A percentile compares a stretch with the other conserved stretches of the same genome.
Evolutionary conservation across 2,888 invertebrate species (phyloP).

Genomic region (Cremastinae sp.): DNA sequence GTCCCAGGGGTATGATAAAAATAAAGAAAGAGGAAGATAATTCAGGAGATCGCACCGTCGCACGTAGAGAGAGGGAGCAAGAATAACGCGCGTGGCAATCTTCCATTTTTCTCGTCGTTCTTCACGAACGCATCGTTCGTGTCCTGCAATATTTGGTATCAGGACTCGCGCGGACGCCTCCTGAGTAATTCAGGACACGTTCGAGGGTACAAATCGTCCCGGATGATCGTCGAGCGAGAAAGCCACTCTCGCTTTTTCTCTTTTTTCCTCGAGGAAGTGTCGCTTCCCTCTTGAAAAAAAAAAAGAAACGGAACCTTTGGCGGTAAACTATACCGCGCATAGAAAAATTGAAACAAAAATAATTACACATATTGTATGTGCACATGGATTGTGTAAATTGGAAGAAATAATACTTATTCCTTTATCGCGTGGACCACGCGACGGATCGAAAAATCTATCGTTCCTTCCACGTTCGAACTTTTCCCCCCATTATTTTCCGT

Average conservation of each 20-base stretch:
- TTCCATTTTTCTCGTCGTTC: slow-evolving; percentile 50
- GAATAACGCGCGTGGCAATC: slow-evolving; percentile 28
- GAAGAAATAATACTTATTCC: too few species aligned
- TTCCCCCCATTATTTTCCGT: too few species aligned
- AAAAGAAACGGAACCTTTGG: too few species aligned
- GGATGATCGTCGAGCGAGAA: slow-evolving; percentile 54
- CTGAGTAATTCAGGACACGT: slow-evolving; percentile 69
- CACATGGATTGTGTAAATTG: too few species aligned
- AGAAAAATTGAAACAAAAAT: too few species aligned
- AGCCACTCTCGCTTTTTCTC: slow-evolving; percentile 31
- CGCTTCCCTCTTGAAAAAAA: too few species aligned
- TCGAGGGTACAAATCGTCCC: slow-evolving; percentile 69
- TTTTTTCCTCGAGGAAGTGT: slow-evolving; percentile 59
- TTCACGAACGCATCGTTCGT: slow-evolving; percentile 42
- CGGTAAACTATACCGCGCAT: too few species aligned
- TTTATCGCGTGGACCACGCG: too few species aligned
- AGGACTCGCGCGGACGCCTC: slow-evolving; percentile 40
- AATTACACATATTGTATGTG: too few species aligned
- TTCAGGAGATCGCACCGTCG: slow-evolving; percentile 67
- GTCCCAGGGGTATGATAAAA: slow-evolving; percentile 66
- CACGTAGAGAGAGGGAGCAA: too few species aligned
- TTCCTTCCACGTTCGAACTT: too few species aligned
- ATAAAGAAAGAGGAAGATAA: slow-evolving; percentile 69
- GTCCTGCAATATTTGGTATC: slow-evolving; percentile 29
- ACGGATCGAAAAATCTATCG: too few species aligned